Conservation (phyloP, 2,888 invertebrate genomes). For the Tenthredo mesomela region DNA sequence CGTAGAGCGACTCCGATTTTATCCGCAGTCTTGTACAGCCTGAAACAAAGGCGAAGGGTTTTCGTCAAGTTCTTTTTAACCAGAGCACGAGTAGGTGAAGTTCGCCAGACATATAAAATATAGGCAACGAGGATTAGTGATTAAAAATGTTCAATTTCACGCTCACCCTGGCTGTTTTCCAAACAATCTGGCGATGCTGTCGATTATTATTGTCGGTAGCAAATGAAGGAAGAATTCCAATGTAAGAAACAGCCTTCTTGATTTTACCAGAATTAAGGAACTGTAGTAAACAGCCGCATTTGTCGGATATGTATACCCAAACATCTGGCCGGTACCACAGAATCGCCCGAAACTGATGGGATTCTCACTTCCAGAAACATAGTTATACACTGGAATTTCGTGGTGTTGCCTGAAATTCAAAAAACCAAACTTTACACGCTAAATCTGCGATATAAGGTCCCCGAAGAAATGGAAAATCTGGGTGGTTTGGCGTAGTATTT, state of each 20-base stretch:
- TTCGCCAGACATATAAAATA: neutral
- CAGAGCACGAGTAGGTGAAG: neutral
- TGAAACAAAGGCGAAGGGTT: neutral
- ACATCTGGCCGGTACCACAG: too few species aligned
- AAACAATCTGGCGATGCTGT: constrained; percentile 82
- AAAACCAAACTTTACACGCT: too few species aligned
- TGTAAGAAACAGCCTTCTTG: constrained; percentile 80
- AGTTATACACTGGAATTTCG: constrained; percentile 40
- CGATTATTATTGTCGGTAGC: constrained; percentile 87
- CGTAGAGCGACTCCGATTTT: constrained; percentile 80
- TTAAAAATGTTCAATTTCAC: neutral
- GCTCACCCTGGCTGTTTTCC: constrained; percentile 88
- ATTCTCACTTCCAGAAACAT: constrained; percentile 19
- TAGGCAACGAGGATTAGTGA: neutral
- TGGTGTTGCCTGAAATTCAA: too few species aligned
- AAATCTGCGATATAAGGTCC: too few species aligned
- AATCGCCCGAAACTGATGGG: neutral
- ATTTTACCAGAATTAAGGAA: neutral
- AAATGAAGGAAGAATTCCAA: constrained; percentile 85
- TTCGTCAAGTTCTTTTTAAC: neutral
- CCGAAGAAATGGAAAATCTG: too few species aligned
- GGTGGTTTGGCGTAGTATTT: too few species aligned
- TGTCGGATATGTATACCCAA: neutral
- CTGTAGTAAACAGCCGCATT: constrained; percentile 79
- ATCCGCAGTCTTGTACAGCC: constrained; percentile 78